These are phyloP conservation scores for Andinoacara biseriatus DNA, from an alignment of 2,113 vertebrate species.

Conservation along the genomic window DNA sequence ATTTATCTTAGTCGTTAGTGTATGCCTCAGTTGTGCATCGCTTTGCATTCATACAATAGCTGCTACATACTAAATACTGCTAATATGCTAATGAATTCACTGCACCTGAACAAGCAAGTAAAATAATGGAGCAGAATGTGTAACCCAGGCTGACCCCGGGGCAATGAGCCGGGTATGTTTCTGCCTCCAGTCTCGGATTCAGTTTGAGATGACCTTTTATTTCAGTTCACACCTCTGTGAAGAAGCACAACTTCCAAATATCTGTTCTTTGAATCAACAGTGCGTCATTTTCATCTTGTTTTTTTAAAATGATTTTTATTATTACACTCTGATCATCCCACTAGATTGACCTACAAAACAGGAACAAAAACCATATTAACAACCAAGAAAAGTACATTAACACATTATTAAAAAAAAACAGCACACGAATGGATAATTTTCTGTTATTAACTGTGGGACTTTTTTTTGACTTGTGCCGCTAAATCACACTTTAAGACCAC, in stretches of 20 bases:
- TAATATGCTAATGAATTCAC: not conserved
- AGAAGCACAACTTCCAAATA: not conserved
- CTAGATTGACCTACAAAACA: no score
- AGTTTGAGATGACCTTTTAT: not conserved
- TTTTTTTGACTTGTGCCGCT: not conserved
- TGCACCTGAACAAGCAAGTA: not conserved
- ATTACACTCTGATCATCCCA: not conserved
- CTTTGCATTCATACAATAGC: slow-evolving; percentile 20
- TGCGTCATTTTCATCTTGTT: not conserved
- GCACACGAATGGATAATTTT: not conserved
- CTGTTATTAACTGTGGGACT: not conserved
- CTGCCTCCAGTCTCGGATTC: not conserved
- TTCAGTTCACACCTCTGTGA: not conserved
- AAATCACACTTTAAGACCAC: not conserved
- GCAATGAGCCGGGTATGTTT: not conserved
- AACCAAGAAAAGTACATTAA: not conserved
- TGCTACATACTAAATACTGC: not conserved
- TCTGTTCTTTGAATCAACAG: not conserved
- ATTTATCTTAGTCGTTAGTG: slow-evolving; percentile 21
- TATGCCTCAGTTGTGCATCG: not conserved
- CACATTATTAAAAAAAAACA: not conserved
- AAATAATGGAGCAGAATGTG: slow-evolving; percentile 4
- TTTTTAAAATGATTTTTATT: fast-evolving
- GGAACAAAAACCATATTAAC: not conserved
- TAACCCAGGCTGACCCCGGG: not conserved